Base-by-base conservation (phyloP, 2,888 invertebrate genomes). In the Microctonus aethiopoides region DNA sequence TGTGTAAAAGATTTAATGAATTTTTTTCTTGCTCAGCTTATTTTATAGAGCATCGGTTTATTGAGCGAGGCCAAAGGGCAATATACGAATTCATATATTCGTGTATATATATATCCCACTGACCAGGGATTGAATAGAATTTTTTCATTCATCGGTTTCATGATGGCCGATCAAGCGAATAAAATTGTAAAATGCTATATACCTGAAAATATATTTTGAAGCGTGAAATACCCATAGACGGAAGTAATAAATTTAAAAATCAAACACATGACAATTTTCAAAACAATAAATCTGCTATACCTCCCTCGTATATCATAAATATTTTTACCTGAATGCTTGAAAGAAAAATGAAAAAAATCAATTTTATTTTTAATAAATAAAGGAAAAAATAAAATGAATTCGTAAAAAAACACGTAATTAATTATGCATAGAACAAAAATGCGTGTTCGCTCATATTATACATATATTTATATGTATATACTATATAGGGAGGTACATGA, bases 61-160 rank as follows among this genome's bases (percentile, higher is more conserved):
- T 65, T 20, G 60, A 64, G 34, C 39, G 51, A n/a, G 26, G 39
- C 24, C 26, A 65, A 65, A 60, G n/a, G 51, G 51, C 64, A 64
- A 65, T 29, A n/a, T 13, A n/a, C n/a, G n/a, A 39, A 39, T 39
- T 22, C 13, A 46, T 62, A 32, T 24, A 57, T 41, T 46, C n/a
- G 32, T 57, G 39, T 62, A n/a, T 29, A 16, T 59, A 65, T 24
- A 57, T n/a, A n/a, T n/a, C n/a, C n/a, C n/a, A n/a, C n/a, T n/a
- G n/a, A n/a, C n/a, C n/a, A 41, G 22, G 9, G 20, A 39, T 51
- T 34, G 52, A 54, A 36, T 34, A 24, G 24, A 29, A 54, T 64
- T 39, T 64, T 64, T 69, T 60, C 60, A 54, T 59, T 69, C 60
- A 65, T 60, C 60, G 65, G 65, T 69, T 65, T 69, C 69, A 60